Evolutionary conservation across 2,113 vertebrate species (phyloP), one percentile per base, ranked within the genome.

Genomic region (Platichthys flesus): DNA sequence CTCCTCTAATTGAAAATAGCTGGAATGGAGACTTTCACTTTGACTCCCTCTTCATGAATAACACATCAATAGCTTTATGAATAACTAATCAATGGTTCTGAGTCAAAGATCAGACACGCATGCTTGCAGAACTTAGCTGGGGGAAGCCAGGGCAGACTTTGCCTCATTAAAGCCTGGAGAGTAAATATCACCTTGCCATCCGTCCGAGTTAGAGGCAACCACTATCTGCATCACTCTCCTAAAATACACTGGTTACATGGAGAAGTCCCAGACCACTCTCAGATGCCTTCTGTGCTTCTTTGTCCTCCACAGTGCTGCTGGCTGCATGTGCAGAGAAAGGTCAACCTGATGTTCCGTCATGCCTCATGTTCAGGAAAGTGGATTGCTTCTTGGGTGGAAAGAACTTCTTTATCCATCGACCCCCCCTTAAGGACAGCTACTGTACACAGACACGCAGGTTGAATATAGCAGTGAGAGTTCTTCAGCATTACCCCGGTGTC

Each of bases 41-140:
- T 63, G 35, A 77, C 63, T 81, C 72, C 64, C 47, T 45, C 15
- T 71, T 83, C 71, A 86, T 85, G 78, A 89, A 91, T 90, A 90
- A 89, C 74, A 86, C 83, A 84, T 88, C 70, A 51, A 81, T 81
- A 76, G 63, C 76, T 85, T 89, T 71, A 81, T 89, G 85, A 87
- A 81, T 83, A 84, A 73, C 69, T 76, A 82, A 86, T 86, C 82
- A 78, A 88, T 87, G 57, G 72, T 40, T 77, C 64, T 1, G 18
- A 82, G 72, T 82, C 61, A 82, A 82, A 79, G 72, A 83, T 88
- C 77, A 89, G 76, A 79, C 40, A 31, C 0, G 55, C 16, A 18
- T 47, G 42, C 20, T 61, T 58, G 49, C 52, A 77, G 63, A 79
- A 76, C 47, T 40, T 63, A 55, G 55, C 20, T 15, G 45, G 73